Conservation (phyloP, 2,888 invertebrate species). For the Scaptomyza caliginosa region DNA sequence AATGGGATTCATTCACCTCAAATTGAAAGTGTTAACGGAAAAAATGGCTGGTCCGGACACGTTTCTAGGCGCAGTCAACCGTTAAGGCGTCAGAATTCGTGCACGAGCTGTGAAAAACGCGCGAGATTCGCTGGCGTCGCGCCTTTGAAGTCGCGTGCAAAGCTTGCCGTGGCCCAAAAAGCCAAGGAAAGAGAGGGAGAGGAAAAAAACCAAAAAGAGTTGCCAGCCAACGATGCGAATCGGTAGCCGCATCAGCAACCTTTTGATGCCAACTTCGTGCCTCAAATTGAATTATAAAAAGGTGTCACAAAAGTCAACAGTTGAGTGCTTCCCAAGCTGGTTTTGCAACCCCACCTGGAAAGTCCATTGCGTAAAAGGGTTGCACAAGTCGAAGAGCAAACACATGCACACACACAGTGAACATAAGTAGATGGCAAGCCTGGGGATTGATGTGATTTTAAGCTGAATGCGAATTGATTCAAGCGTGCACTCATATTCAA, state of each 20-base stretch:
- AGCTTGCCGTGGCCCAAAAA: background rate
- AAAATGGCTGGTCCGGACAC: slow-evolving; percentile 9
- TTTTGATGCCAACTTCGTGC: slow-evolving; percentile 63
- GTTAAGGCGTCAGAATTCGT: slow-evolving; percentile 64
- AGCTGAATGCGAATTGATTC: slow-evolving; percentile 57
- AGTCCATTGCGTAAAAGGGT: slow-evolving; percentile 37
- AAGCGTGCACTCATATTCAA: slow-evolving; percentile 38
- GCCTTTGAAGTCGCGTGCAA: slow-evolving; percentile 47
- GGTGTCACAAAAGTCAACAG: slow-evolving; percentile 68
- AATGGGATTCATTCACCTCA: slow-evolving; percentile 3
- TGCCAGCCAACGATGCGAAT: slow-evolving; percentile 29
- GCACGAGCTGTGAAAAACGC: slow-evolving; percentile 51
- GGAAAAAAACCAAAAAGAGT: slow-evolving; percentile 4
- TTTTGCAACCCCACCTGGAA: slow-evolving; percentile 1
- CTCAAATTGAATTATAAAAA: slow-evolving; percentile 71
- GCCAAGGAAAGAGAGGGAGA: background rate
- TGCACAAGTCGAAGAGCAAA: slow-evolving; percentile 1
- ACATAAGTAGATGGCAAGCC: background rate
- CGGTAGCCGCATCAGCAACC: slow-evolving; percentile 45
- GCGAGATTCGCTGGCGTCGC: slow-evolving; percentile 31
- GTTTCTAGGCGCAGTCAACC: slow-evolving; percentile 47
- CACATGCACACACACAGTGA: background rate
- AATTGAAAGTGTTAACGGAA: background rate
- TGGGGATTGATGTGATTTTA: slow-evolving; percentile 57
- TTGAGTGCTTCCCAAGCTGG: slow-evolving; percentile 30